Evolutionary conservation across 37 sponge, comb jelly and placozoan genomes (phyloP).

Genomic region (Geodia barretti): DNA sequence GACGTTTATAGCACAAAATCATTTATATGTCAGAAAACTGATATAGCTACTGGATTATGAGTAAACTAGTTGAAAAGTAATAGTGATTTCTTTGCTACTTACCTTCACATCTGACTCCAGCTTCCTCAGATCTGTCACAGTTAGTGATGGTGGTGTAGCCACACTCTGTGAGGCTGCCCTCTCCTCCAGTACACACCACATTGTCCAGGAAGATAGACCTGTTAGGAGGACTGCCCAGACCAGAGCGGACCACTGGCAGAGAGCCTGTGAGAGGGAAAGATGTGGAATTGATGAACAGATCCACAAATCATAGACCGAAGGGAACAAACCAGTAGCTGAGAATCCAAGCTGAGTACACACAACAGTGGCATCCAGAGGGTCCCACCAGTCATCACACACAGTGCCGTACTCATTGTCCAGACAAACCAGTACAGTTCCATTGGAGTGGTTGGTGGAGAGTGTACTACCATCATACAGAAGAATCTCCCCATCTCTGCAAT

Average conservation of each 20-base stretch:
- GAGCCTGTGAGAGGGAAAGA: no score
- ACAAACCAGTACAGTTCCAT: neutral
- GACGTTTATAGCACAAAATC: no score
- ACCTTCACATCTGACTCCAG: constrained; percentile 59
- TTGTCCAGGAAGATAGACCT: constrained; percentile 43
- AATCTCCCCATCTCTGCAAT: neutral
- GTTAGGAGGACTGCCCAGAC: no score
- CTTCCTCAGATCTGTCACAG: constrained; percentile 28
- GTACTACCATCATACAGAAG: neutral
- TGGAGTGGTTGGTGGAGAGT: neutral
- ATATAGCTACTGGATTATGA: no score
- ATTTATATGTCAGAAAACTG: no score
- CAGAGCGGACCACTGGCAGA: no score
- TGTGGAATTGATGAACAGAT: no score
- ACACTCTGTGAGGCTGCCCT: constrained; percentile 38
- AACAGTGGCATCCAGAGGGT: neutral
- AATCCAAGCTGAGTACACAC: neutral
- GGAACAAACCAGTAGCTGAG: no score
- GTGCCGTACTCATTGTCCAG: neutral
- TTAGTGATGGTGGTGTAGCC: no score
- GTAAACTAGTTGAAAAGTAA: no score
- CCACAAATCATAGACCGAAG: no score
- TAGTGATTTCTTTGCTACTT: no score
- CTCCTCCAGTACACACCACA: constrained; percentile 50
- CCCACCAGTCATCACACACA: neutral